Conservation (phyloP, 2,113 vertebrate species). For the Geococcyx californianus region DNA sequence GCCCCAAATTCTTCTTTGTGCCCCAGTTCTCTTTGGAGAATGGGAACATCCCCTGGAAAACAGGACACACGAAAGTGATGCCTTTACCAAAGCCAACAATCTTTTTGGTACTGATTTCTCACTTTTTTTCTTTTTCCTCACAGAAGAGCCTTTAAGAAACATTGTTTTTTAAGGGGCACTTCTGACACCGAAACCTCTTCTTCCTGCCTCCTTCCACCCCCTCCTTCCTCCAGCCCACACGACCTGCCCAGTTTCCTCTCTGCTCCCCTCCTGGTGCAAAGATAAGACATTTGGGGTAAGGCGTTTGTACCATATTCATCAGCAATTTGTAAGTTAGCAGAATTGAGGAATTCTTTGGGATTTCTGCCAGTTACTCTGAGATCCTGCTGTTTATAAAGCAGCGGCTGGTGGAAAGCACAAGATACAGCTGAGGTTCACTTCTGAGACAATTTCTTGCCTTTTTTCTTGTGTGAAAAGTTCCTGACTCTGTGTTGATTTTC, state of each 20-base stretch:
- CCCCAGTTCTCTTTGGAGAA: not conserved
- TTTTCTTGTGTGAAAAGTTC: constrained; percentile 17
- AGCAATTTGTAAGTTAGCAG: not conserved
- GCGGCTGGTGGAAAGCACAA: not conserved
- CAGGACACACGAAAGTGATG: accelerated
- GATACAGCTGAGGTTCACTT: not conserved
- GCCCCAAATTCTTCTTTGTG: not conserved
- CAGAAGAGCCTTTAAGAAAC: not conserved
- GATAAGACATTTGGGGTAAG: not conserved
- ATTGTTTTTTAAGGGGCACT: not conserved
- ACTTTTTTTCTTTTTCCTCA: not conserved
- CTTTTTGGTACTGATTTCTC: not conserved
- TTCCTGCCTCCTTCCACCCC: not conserved
- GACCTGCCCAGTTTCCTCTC: not conserved
- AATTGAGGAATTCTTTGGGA: not conserved
- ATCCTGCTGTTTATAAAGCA: not conserved
- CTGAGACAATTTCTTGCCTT: not conserved
- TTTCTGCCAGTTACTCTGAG: not conserved
- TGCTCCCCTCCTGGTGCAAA: not conserved
- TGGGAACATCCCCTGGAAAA: not conserved
- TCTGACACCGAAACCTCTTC: not conserved
- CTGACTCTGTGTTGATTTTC: constrained; percentile 31
- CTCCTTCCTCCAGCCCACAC: not conserved
- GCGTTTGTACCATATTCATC: not conserved
- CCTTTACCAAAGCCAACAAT: not conserved